Conservation (phyloP, 2,113 vertebrate species). For the Poecile atricapillus region DNA sequence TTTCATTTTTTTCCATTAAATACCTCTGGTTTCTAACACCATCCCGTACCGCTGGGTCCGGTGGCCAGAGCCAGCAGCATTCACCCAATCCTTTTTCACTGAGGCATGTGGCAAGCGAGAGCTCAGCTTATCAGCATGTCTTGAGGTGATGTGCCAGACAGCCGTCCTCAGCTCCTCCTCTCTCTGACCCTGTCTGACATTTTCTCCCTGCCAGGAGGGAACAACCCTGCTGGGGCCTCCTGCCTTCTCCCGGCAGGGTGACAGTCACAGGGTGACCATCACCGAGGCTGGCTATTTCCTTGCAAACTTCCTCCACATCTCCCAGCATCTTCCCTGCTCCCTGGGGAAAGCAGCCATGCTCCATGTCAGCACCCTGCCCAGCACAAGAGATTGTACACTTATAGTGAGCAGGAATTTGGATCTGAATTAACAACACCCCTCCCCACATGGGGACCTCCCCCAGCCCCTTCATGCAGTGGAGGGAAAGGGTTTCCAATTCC, state of each 20-base stretch:
- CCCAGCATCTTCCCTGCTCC: not conserved
- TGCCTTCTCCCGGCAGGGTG: not conserved
- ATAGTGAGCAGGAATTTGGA: not conserved
- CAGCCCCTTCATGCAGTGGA: accelerated
- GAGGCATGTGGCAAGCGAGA: not conserved
- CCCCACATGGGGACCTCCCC: accelerated
- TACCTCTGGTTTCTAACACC: not conserved
- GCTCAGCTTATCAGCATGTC: not conserved
- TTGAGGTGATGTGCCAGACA: not conserved
- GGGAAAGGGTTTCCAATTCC: constrained; percentile 13
- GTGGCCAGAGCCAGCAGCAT: not conserved
- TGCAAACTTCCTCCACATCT: not conserved
- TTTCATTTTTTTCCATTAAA: constrained; percentile 28
- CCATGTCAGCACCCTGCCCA: not conserved
- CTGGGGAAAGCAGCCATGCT: not conserved
- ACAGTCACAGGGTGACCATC: not conserved
- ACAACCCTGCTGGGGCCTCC: not conserved
- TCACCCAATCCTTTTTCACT: not conserved
- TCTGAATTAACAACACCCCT: not conserved
- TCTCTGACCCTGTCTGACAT: not conserved
- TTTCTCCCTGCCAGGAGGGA: not conserved
- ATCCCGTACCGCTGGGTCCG: accelerated
- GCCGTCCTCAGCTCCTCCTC: accelerated
- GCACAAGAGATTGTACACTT: accelerated
- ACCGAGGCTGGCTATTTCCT: not conserved